phyloP scores from a whole-genome alignment of 30 jellyfish, hydroid and myxozoan genomes.

The Chrysaora quinquecirrha region DNA sequence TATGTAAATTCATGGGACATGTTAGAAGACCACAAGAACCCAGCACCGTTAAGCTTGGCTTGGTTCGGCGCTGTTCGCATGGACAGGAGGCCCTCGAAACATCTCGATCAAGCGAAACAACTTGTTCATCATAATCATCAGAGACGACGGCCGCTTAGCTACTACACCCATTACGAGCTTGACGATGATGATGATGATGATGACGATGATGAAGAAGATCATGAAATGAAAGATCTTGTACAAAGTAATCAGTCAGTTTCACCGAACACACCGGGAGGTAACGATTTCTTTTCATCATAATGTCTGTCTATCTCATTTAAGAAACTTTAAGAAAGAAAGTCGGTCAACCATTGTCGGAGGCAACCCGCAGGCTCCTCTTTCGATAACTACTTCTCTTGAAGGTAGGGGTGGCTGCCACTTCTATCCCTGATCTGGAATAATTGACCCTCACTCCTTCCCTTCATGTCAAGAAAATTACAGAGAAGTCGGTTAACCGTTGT shows the following conservation, averaged over 20 bases:
- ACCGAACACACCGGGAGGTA: conserved; percentile 81
- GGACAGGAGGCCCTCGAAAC: conserved; percentile 76
- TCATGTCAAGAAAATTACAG: too few relatives aligned
- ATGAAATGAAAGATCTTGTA: conserved; percentile 47
- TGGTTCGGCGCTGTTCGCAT: conserved; percentile 97
- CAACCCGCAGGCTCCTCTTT: too few relatives aligned
- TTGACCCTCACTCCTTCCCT: too few relatives aligned
- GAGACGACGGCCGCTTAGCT: conserved; percentile 76
- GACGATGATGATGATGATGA: conserved; percentile 50
- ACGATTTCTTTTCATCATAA: neutral
- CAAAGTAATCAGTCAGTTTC: conserved; percentile 73
- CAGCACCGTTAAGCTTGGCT: conserved; percentile 88
- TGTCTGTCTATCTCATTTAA: too few relatives aligned
- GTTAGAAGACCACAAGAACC: conserved; percentile 82
- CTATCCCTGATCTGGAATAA: too few relatives aligned
- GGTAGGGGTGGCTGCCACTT: too few relatives aligned
- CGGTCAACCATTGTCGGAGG: too few relatives aligned
- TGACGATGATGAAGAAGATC: conserved; percentile 67
- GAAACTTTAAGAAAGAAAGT: too few relatives aligned
- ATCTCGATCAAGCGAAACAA: conserved; percentile 78
- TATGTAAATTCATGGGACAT: conserved; percentile 89
- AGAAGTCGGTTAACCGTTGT: too few relatives aligned
- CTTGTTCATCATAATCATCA: conserved; percentile 95
- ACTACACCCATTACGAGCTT: conserved; percentile 49
- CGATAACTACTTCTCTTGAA: too few relatives aligned